Evolutionary conservation across 2,797 vertebrate species (phyloP), one percentile per base, ranked within the genome.

Genomic region (Danionella dracula): DNA sequence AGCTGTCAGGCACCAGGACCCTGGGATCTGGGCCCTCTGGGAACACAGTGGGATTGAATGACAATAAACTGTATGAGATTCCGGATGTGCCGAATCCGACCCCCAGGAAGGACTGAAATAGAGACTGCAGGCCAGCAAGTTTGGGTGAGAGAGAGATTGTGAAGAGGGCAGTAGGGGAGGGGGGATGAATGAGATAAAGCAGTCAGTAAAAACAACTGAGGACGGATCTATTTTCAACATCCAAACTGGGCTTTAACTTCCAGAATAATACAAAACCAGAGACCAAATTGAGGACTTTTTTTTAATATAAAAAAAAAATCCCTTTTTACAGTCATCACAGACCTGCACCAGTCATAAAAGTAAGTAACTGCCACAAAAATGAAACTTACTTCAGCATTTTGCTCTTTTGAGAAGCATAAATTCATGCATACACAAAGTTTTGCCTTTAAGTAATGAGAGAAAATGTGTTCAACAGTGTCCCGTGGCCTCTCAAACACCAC

Each of bases 31-130:
- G 72, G 75, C 77, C 79, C 85, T 80, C 76, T 65, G 82, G 84
- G 86, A 85, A 78, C 73, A 72, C 85, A 84, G 82, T 76, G 68
- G 81, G 85, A 90, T 88, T 90, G 86, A 86, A 89, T 91, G 85
- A 90, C 86, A 89, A 87, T 83, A 90, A 91, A 90, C 84, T 88
- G 85, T 87, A 90, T 89, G 86, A 88, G 84, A 89, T 88, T 89
- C 84, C 82, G 86, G 88, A 89, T 82, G 81, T 87, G 84, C 85
- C 77, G 87, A 91, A 91, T 91, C 83, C 78, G 80, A 91, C 83
- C 86, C 88, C 82, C 85, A 87, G 85, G 83, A 91, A 88, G 84
- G 89, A 90, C 85, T 89, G 87, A 92, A 93, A 91, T 88, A 91
- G 88, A 91, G 85, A 88, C 81, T 88, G 82, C 82, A 86, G 78